Evolutionary conservation across 2,113 vertebrate genomes (phyloP), one percentile per base, ranked within the genome.

Genomic region (Brachypteracias leptosomus): DNA sequence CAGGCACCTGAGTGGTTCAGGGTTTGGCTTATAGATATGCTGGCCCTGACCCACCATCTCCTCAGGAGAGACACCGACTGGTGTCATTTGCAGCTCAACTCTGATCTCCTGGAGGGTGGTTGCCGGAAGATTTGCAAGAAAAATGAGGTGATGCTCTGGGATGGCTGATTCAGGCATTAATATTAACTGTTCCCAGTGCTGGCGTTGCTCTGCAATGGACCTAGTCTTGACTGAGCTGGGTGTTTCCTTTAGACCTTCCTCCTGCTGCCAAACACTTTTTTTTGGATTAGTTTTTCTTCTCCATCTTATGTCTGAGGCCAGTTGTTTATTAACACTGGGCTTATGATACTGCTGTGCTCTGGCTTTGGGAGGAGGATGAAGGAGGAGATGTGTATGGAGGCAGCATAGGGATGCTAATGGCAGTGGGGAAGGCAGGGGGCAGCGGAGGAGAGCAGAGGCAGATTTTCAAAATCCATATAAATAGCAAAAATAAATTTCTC

Each of bases 401-500:
- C 75, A 90, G 90, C 51, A 35, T 16, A 5, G 73, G 92, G 75
- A 90, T 94, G 85, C 55, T 70, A 72, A 66, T 68, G 49, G 82
- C 85, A 86, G 16, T 47, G 85, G 83, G 51, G 79, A 95, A 94
- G 87, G 79, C 73, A 96, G 91, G 78, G 92, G 85, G 88, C 94
- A 92, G 90, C 7, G 73, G 63, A 93, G 93, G 88, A 89, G 94
- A 94, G 90, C 74, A 33, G 87, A 96, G 96, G 88, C 57, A 87
- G 91, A 87, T 91, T 93, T 90, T 83, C 55, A 63, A 89, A 97
- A 96, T 93, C 96, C 80, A 33, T 90, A 93, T 83, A 91, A 95
- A 95, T 57, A 82, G 88, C 81, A 89, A 94, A 95, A 96, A 91
- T 90, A 92, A 89, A 95, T 94, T 89, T 87, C 92, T 38, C 95